Base-by-base conservation (phyloP, 2,113 vertebrate genomes). In the Hippoglossus stenolepis region DNA sequence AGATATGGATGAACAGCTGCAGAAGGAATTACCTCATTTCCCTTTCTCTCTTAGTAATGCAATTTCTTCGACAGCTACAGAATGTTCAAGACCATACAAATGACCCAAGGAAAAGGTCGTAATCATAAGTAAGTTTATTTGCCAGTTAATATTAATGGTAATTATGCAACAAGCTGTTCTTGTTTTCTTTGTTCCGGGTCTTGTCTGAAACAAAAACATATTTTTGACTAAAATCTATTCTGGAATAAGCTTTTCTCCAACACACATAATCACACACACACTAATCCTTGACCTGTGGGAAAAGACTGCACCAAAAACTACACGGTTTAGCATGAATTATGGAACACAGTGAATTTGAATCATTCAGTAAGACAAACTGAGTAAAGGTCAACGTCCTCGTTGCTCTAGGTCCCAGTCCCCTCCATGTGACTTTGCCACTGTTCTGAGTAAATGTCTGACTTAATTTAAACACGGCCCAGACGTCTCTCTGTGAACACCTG, bases 51-150 rank as follows among this genome's bases (percentile, higher is more conserved):
- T 54, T n/a, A 54, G 18, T 3, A 20, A 54, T 21, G 20, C 20
- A 18, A 49, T 49, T 49, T 5, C 17, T 49, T 15, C 28, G 28
- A 15, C 45, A 17, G 45, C 45, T 21, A 40, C 10, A n/a, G 0
- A 24, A 21, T 53, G 18, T 77, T 88, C 91, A 92, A 91, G 91
- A 91, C 91, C 89, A 90, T 83, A 83, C 76, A 77, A 82, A 77
- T 65, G 79, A 85, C 63, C 62, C 31, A 49, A 70, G 70, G 77
- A 89, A 83, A 54, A 51, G 20, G 14, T 82, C 80, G 20, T 51
- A 17, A 1, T 18, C 14, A 6, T 7, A 21, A 65, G 77, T 68
- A 43, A 56, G 68, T 47, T 35, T 53, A 9, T 47, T 82, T 35
- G 35, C 17, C 61, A 70, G 45, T 66, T 65, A 2, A 63, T 45